phyloP scores from a whole-genome alignment of 1,140 invertebrate species.

The Brachionus rotundiformis region DNA sequence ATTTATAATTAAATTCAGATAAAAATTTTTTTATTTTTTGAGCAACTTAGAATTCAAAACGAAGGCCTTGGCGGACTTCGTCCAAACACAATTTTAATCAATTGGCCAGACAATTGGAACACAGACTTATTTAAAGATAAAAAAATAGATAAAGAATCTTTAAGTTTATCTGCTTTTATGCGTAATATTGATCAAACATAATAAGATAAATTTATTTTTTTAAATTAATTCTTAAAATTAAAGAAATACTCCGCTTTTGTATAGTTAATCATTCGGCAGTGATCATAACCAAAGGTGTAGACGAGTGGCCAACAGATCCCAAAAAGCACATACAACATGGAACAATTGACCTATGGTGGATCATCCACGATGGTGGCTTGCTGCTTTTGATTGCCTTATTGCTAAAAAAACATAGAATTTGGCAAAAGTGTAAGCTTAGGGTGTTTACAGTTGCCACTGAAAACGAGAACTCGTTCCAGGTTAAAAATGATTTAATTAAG shows the following conservation, averaged over 20 bases:
- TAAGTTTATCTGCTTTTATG: neutral
- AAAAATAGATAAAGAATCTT: too few relatives aligned
- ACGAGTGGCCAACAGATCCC: slow-evolving; percentile 86
- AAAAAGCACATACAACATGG: slow-evolving; percentile 72
- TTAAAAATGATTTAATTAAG: slow-evolving; percentile 97
- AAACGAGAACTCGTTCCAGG: slow-evolving; percentile 98
- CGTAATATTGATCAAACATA: neutral
- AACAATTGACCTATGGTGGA: slow-evolving; percentile 99
- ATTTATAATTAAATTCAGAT: too few relatives aligned
- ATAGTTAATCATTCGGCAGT: slow-evolving; percentile 64
- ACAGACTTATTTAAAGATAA: slow-evolving; percentile 72
- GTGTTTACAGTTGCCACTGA: slow-evolving; percentile 99
- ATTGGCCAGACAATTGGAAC: slow-evolving; percentile 95
- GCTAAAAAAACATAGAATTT: slow-evolving; percentile 84
- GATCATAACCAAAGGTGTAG: slow-evolving; percentile 91
- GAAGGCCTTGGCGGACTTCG: slow-evolving; percentile 93
- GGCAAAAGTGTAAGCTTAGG: slow-evolving; percentile 96
- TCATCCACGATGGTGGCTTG: slow-evolving; percentile 95
- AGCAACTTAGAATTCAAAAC: slow-evolving; percentile 85
- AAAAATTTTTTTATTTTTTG: too few relatives aligned
- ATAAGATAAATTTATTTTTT: neutral
- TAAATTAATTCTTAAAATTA: neutral
- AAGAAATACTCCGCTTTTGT: slow-evolving; percentile 59
- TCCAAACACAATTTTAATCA: slow-evolving; percentile 94
- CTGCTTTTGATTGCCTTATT: slow-evolving; percentile 95